These are phyloP conservation scores for Pammene fasciana DNA, from an alignment of 2,888 invertebrate genomes.

Conservation along the genomic window DNA sequence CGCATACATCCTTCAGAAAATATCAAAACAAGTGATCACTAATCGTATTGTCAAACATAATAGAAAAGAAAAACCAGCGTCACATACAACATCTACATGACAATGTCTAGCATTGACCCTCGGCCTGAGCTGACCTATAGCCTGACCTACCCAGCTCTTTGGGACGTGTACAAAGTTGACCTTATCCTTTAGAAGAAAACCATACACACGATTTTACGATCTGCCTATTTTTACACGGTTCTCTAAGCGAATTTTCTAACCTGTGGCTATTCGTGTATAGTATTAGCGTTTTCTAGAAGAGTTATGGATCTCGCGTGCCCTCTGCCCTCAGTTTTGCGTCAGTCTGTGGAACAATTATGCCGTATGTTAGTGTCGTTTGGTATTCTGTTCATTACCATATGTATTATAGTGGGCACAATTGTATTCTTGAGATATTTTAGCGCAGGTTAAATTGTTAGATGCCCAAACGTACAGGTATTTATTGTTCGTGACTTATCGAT, in stretches of 20 bases:
- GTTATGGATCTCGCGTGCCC: conserved; percentile 74
- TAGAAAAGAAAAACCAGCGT: conserved; percentile 35
- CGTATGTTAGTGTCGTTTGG: conserved; percentile 61
- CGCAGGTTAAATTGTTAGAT: not conserved
- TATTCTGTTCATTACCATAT: conserved; percentile 63
- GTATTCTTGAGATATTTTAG: conserved; percentile 18
- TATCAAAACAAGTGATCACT: conserved; percentile 25
- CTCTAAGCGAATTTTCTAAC: conserved; percentile 38
- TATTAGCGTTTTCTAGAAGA: conserved; percentile 58
- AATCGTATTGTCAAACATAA: conserved; percentile 38
- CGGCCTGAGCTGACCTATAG: conserved; percentile 61
- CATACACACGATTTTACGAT: conserved; percentile 44
- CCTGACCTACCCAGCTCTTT: conserved; percentile 68
- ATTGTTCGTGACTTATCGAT: not conserved
- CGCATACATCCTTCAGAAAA: conserved; percentile 10
- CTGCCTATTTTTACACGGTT: conserved; percentile 42
- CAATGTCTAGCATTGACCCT: conserved; percentile 74
- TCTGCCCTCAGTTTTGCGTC: conserved; percentile 72
- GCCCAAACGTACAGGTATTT: not conserved
- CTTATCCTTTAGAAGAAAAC: conserved; percentile 49
- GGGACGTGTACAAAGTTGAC: conserved; percentile 67
- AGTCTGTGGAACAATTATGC: conserved; percentile 75
- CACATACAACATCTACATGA: conserved; percentile 64
- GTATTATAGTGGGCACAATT: conserved; percentile 26
- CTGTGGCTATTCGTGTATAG: conserved; percentile 57